Conservation (phyloP, 2,888 invertebrate species). For the Mechanitis mazaeus region DNA sequence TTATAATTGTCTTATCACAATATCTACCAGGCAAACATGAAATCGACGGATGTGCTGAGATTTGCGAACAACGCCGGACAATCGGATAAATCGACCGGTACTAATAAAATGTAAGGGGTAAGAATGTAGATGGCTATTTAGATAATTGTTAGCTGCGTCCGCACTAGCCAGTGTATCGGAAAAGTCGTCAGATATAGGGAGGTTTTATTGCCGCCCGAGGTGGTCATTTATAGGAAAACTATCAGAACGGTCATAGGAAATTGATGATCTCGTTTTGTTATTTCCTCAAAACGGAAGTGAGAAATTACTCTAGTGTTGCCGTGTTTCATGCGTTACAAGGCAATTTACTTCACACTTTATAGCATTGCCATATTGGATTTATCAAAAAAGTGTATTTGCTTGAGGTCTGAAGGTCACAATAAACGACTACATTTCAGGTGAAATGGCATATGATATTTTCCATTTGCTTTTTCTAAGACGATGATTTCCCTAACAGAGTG, state of each 20-base stretch:
- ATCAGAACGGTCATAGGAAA: conserved; percentile 55
- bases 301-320: conserved; percentile 24
- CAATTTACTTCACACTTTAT: not conserved
- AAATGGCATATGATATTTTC: conserved; percentile 62
- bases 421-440: conserved; percentile 50
- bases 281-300: conserved; percentile 36
- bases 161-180: conserved; percentile 71
- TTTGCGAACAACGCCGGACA: conserved; percentile 54
- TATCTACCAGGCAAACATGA: conserved; percentile 69
- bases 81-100: conserved; percentile 76
- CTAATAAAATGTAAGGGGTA: conserved; percentile 77
- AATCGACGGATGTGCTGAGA: conserved; percentile 58
- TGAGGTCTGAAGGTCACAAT: conserved; percentile 20
- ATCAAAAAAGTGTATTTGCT: conserved; percentile 8
- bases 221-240: conserved; percentile 74
- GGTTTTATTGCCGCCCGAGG: conserved; percentile 68
- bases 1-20: conserved; percentile 55
- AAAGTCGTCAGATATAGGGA: conserved; percentile 59
- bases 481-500: conserved; percentile 12
- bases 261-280: conserved; percentile 63
- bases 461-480: conserved; percentile 56
- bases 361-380: no score
- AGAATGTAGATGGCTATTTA: conserved; percentile 78
- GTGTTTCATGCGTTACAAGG: conserved; percentile 4
- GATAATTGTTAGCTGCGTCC: conserved; percentile 74